Percentiles rank a stretch among this genome's conserved stretches.
These are phyloP conservation scores for Pteruthius melanotis DNA, from an alignment of 2,113 vertebrate genomes.

Conservation along the genomic window DNA sequence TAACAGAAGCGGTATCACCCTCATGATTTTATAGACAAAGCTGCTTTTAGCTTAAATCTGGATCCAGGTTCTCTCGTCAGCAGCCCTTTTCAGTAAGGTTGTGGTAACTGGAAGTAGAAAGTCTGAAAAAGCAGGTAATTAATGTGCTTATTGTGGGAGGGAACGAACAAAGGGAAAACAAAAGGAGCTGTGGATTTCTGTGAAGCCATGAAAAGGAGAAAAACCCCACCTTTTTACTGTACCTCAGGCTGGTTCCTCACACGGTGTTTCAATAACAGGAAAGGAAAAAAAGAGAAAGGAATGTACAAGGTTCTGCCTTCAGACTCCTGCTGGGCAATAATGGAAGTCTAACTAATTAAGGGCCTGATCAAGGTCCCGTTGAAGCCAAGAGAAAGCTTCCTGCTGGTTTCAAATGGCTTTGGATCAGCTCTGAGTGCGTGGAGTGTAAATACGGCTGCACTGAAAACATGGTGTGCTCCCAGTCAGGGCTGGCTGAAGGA, in stretches of 20 bases:
- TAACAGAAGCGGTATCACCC: background rate
- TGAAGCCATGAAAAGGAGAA: background rate
- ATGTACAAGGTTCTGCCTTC: constrained; percentile 1
- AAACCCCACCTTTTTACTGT: background rate
- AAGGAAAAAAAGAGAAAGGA: background rate
- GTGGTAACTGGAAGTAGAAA: background rate
- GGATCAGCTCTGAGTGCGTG: background rate
- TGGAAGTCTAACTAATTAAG: constrained; percentile 40
- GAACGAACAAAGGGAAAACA: background rate
- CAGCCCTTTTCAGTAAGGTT: background rate
- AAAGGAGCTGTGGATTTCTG: background rate
- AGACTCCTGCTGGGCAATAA: constrained; percentile 29
- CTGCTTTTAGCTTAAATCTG: background rate
- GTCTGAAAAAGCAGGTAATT: background rate
- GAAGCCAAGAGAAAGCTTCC: constrained; percentile 32
- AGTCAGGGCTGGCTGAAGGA: background rate
- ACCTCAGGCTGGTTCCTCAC: background rate
- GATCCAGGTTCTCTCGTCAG: background rate
- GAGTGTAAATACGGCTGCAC: background rate
- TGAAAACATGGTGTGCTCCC: background rate
- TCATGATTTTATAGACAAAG: background rate
- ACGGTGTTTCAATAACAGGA: background rate
- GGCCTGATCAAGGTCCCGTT: background rate
- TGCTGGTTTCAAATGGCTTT: background rate
- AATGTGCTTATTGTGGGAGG: background rate